Evolutionary conservation across 2,888 invertebrate genomes (phyloP).

Genomic region (Clistopyga incitator): DNA sequence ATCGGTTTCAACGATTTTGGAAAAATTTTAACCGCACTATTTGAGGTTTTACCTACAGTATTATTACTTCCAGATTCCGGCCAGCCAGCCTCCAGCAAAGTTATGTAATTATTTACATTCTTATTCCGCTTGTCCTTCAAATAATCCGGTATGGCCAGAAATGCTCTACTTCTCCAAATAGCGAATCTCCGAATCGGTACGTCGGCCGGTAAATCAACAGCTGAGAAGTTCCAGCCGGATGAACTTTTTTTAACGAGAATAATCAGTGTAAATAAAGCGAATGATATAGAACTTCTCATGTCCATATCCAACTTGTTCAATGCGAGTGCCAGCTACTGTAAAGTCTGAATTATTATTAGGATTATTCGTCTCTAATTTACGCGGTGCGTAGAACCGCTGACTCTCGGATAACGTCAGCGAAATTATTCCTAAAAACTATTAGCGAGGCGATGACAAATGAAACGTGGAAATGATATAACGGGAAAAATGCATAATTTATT

Average conservation of each 20-base stretch:
- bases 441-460: conserved; percentile 5
- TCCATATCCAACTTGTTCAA: conserved; percentile 25
- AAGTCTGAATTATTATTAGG: conserved; percentile 6
- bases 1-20: conserved; percentile 57
- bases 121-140: conserved; percentile 70
- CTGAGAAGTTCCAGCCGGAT: conserved; percentile 65
- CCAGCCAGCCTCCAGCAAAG: conserved; percentile 83
- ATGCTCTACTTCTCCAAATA: conserved; percentile 83
- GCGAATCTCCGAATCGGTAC: conserved; percentile 80
- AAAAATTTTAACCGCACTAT: conserved; percentile 55
- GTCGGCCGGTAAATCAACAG: conserved; percentile 69
- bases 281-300: conserved; percentile 6
- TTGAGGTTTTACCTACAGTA: background rate
- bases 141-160: conserved; percentile 82
- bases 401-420: conserved; percentile 28
- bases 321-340: background rate
- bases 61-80: conserved; percentile 71
- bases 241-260: conserved; percentile 1
- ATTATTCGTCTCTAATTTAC: conserved; percentile 27
- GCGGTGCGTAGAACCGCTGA: background rate
- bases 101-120: conserved; percentile 62
- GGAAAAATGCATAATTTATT: background rate
- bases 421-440: conserved; percentile 1
- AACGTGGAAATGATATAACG: background rate
- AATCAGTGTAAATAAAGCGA: conserved; percentile 8